Conservation (phyloP, 2,888 invertebrate genomes). For the Neuroscelio doddi region DNA sequence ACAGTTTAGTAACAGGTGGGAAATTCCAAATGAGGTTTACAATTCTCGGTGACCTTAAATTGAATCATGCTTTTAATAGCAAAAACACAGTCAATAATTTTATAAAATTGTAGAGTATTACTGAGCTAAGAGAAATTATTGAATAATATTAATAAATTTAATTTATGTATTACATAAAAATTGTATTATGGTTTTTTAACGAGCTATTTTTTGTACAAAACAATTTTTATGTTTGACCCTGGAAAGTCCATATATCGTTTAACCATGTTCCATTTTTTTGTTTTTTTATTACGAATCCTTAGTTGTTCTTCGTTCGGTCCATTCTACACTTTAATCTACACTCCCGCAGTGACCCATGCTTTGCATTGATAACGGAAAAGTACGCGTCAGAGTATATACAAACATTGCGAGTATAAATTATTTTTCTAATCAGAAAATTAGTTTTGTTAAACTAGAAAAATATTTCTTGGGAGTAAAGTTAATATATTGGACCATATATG, state of each 20-base stretch:
- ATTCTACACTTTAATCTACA: neutral
- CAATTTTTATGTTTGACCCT: conserved; percentile 2
- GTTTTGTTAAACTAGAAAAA: neutral
- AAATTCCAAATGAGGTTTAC: conserved; percentile 33
- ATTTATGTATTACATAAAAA: neutral
- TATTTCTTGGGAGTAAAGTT: too few relatives aligned
- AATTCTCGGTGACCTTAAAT: conserved; percentile 25
- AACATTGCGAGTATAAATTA: neutral
- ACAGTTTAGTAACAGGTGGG: conserved; percentile 13
- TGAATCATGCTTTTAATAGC: conserved; percentile 17
- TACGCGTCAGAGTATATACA: neutral
- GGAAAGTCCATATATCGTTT: neutral
- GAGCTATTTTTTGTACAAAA: too few relatives aligned
- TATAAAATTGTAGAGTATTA: neutral
- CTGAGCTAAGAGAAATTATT: neutral
- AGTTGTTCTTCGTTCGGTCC: neutral
- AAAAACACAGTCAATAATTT: neutral
- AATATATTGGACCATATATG: too few relatives aligned
- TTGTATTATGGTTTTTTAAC: neutral
- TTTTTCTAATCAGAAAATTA: neutral
- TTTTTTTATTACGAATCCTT: neutral
- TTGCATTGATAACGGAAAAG: neutral
- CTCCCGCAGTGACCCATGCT: neutral
- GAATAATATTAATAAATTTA: neutral
- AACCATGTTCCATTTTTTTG: conserved; percentile 5